Evolutionary conservation across 1,140 invertebrate species (phyloP), one percentile per base, ranked within the genome.

Genomic region (Drusus annulatus): DNA sequence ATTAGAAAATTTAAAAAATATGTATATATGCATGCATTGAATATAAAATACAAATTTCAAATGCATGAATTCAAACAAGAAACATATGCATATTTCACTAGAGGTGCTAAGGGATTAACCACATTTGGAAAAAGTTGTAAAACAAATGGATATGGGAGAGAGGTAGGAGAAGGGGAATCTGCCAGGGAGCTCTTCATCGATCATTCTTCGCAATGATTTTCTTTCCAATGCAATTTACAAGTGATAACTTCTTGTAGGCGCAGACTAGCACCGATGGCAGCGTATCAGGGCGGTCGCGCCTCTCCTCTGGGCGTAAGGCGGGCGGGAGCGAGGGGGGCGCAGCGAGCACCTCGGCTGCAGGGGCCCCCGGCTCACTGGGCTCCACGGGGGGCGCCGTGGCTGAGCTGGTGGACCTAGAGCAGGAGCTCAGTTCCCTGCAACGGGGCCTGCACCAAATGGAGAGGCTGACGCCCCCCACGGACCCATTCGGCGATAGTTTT

Each of bases 341-440:
- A 0, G 52, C 68, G 7, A 52, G 54, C 0, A 54, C 51, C 3
- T 52, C 50, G 19, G 21, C 80, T 3, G 45, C 69, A 0, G 75
- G 45, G 5, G 76, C 17, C 1, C 23, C 28, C 4, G 80, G 82
- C 2, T 52, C 25, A 8, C 19, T 15, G 19, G 51, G 25, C 8
- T 36, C 69, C 6, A 36, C 73, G n/a, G 80, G 80, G 0, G 88
- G 87, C 54, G 91, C 90, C 10, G 92, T 93, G 1, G 96, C 95
- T 0, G 96, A 98, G 89, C 89, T 99, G 79, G 93, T 99, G 19
- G 97, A 98, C 89, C 90, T 99, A 79, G 97, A 99, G 87, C 95
- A 96, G 86, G 97, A 98, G 90, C 89, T 98, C 74, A 96, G 94
- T 83, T 96, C 94, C 69, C 91, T 99, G 83, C 94, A 98, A 87